These are phyloP conservation scores for Rhinichthys klamathensis DNA, from an alignment of 2,113 vertebrate species.

Conservation along the genomic window DNA sequence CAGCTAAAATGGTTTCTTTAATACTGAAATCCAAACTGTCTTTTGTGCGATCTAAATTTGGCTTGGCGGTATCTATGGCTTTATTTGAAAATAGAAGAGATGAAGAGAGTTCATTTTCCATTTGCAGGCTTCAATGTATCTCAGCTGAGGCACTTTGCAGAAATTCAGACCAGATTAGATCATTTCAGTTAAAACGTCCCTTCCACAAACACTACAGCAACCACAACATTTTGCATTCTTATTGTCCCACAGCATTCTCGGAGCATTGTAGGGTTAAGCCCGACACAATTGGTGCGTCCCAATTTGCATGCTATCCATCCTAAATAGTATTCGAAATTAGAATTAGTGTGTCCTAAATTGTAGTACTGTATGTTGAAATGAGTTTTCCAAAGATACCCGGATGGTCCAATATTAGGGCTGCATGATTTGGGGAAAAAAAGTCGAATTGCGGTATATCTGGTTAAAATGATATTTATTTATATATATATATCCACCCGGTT, in stretches of 20 bases:
- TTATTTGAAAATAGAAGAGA: background rate
- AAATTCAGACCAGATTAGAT: conserved; percentile 19
- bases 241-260: background rate
- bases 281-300: background rate
- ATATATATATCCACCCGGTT: no score
- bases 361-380: no score
- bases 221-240: background rate
- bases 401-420: no score
- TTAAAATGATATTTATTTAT: no score
- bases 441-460: no score
- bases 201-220: background rate
- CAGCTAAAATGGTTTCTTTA: background rate
- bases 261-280: background rate
- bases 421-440: no score
- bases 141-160: background rate
- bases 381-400: no score
- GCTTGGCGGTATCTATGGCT: background rate
- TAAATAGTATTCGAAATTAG: no score
- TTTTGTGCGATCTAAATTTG: background rate
- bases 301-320: no score
- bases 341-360: no score
- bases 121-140: background rate
- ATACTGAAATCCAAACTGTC: background rate
- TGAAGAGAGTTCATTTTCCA: background rate
- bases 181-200: conserved; percentile 3